phyloP scores from a whole-genome alignment of 2,888 invertebrate species.

The Coecobrya sp. region DNA sequence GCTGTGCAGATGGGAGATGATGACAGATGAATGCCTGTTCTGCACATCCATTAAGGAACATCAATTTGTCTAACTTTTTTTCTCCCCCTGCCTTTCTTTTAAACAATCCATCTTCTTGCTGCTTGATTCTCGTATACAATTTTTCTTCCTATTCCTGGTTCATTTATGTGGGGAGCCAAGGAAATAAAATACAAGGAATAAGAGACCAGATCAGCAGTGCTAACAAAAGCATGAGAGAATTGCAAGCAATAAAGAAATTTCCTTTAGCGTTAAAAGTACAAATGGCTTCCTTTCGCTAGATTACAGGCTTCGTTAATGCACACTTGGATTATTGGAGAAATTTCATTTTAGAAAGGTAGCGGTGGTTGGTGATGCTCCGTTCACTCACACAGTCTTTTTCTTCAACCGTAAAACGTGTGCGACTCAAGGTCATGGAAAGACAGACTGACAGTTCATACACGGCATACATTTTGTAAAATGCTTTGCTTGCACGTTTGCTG shows the following conservation, averaged over 20 bases:
- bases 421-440: neutral
- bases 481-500: neutral
- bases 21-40: conserved; percentile 71
- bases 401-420: neutral
- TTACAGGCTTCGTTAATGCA: neutral
- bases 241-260: neutral
- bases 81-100: conserved; percentile 1
- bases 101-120: conserved; percentile 36
- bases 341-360: neutral
- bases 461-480: neutral
- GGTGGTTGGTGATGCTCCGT: neutral
- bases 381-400: neutral
- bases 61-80: conserved; percentile 72
- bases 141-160: neutral
- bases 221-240: neutral
- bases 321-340: neutral
- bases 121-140: conserved; percentile 10
- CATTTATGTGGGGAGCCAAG: neutral
- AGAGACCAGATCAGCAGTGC: neutral
- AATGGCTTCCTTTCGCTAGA: neutral
- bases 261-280: neutral
- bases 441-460: neutral
- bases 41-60: conserved; percentile 70
- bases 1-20: conserved; percentile 45
- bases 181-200: neutral